These are phyloP conservation scores for Cyanistes caeruleus DNA, from an alignment of 2,113 vertebrate species.

Conservation along the genomic window DNA sequence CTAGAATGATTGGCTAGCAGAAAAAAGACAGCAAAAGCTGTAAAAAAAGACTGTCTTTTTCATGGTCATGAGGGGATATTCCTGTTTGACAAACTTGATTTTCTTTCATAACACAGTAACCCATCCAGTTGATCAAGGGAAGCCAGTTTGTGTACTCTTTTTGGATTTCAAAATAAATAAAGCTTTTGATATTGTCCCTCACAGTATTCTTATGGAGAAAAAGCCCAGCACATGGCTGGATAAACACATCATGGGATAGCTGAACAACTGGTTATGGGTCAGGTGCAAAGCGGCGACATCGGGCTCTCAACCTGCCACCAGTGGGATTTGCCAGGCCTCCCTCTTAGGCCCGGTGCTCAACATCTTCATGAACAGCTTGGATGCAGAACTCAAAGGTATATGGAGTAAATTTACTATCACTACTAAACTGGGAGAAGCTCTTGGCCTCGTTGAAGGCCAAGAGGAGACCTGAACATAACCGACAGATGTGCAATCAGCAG, in stretches of 20 bases:
- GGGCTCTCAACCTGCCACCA: too few species aligned
- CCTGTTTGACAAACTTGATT: not conserved
- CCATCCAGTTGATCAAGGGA: not conserved
- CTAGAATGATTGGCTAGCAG: not conserved
- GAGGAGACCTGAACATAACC: not conserved
- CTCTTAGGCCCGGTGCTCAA: not conserved
- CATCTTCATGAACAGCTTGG: not conserved
- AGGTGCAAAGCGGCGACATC: not conserved
- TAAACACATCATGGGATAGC: not conserved
- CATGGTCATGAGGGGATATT: not conserved
- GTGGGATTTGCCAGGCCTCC: not conserved
- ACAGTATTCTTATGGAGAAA: not conserved
- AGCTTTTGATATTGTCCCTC: not conserved
- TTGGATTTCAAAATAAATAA: not conserved
- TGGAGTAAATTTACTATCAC: not conserved
- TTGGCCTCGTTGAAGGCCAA: not conserved
- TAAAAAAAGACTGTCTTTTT: not conserved
- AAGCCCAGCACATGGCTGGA: not conserved
- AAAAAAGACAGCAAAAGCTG: constrained; percentile 29
- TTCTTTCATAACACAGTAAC: not conserved
- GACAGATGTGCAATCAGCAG: not conserved
- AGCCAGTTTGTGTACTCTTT: not conserved
- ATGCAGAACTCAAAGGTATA: not conserved
- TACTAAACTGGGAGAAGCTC: not conserved
- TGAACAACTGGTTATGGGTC: not conserved